These are phyloP conservation scores for Anarhynchus alexandrinus DNA, from an alignment of 2,113 vertebrate genomes.

Conservation along the genomic window DNA sequence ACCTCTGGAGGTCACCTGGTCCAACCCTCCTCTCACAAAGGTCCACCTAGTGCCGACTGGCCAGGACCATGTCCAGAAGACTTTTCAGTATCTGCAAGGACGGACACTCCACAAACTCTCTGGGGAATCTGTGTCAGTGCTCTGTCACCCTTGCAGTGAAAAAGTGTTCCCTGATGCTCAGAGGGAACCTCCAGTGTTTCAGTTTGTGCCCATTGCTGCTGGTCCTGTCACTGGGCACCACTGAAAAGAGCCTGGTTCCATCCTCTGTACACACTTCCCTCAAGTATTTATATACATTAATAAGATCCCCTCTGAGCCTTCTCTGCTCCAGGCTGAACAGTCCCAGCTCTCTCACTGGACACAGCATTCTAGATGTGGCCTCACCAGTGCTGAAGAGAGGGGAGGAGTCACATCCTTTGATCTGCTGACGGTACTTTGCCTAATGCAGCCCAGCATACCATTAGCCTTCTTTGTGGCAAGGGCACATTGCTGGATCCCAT, in stretches of 20 bases:
- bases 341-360: not conserved
- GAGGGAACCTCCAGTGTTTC: not conserved
- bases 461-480: not conserved
- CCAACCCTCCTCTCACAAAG: fast-evolving
- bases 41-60: not conserved
- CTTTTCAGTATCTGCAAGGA: not conserved
- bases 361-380: not conserved
- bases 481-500: not conserved
- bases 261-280: not conserved
- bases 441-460: not conserved
- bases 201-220: not conserved
- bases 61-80: not conserved
- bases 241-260: not conserved
- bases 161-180: not conserved
- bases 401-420: not conserved
- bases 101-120: not conserved
- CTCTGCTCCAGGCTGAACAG: not conserved
- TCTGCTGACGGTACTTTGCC: not conserved
- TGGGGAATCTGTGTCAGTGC: not conserved
- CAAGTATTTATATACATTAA: not conserved
- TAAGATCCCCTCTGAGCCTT: not conserved
- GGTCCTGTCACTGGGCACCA: not conserved
- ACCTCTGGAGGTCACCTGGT: not conserved
- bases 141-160: not conserved
- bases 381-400: not conserved